Evolutionary conservation across 2,888 invertebrate genomes (phyloP), one percentile per base, ranked within the genome.

Genomic region (Gastrophysa polygoni): DNA sequence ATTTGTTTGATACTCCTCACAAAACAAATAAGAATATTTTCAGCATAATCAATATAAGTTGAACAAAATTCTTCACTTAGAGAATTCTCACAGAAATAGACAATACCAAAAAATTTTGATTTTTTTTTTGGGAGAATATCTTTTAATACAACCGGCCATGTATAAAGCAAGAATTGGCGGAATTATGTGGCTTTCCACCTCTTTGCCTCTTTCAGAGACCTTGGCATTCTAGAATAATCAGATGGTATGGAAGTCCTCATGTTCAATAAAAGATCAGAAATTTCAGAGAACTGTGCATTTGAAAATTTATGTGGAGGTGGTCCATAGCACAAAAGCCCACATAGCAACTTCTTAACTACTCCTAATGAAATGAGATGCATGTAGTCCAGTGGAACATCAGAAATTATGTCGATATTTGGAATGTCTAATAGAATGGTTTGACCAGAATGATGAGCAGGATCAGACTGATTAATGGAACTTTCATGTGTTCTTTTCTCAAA

Each of bases 301-400:
- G 29, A 50, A 50, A 50, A 50, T 29, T 28, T 50, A 50, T 50
- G 50, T 16, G 50, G 50, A 29, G 50, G 50, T 29, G 50, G 28
- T 50, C 50, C 50, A 50, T 50, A 11, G 50, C 50, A 50, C 50
- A 29, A 50, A 50, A 50, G 50, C 17, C 50, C 29, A 50, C 50
- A 50, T 28, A 29, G 29, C 29, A 50, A 29, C 29, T 50, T 50
- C 18, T 50, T 50, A 29, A 50, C 50, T n/a, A 50, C 14, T 50
- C 14, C 38, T 38, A 14, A 11, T 38, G 14, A 11, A 14, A 38
- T 38, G 11, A 38, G 63, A 21, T 63, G 54, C 68, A 63, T 66
- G 46, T 68, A 68, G 63, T 67, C 65, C 58, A 68, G 50, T 46
- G 67, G 66, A 57, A 69, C 63, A 54, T 46, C 17, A 10, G 44